Conservation (phyloP, 2,113 vertebrate species). For the Balaenoptera acutorostrata region DNA sequence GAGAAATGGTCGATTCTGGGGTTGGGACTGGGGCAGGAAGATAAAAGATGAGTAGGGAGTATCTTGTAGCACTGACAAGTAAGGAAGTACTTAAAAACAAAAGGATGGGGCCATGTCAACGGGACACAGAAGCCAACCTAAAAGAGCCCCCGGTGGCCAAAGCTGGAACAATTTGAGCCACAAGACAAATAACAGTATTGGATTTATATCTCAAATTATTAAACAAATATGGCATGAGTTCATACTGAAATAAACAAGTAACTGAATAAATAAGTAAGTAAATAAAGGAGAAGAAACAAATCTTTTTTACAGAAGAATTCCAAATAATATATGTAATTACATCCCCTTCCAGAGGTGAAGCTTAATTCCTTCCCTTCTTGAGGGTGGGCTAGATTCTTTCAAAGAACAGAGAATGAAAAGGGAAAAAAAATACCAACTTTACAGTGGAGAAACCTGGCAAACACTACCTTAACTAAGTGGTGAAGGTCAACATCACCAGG, state of each 20-base stretch:
- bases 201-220: conserved; percentile 5
- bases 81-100: conserved; percentile 6
- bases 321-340: not conserved
- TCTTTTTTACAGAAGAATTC: conserved; percentile 23
- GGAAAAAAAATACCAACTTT: not conserved
- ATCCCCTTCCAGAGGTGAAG: not conserved
- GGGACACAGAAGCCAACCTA: not conserved
- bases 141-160: not conserved
- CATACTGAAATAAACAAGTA: not conserved
- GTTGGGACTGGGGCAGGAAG: not conserved
- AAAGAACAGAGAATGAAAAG: conserved; percentile 28
- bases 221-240: not conserved
- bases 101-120: not conserved
- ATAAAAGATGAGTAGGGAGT: not conserved
- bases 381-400: not conserved
- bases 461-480: not conserved
- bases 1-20: not conserved
- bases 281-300: not conserved
- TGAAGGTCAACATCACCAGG: not conserved
- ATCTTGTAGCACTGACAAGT: not conserved
- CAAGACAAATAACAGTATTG: conserved; percentile 14
- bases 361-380: not conserved
- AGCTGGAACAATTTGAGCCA: not conserved
- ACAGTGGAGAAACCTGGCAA: not conserved
- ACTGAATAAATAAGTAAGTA: not conserved